Evolutionary conservation across 2,888 invertebrate species (phyloP), one percentile per base, ranked within the genome.

Genomic region (Hymenopus coronatus): DNA sequence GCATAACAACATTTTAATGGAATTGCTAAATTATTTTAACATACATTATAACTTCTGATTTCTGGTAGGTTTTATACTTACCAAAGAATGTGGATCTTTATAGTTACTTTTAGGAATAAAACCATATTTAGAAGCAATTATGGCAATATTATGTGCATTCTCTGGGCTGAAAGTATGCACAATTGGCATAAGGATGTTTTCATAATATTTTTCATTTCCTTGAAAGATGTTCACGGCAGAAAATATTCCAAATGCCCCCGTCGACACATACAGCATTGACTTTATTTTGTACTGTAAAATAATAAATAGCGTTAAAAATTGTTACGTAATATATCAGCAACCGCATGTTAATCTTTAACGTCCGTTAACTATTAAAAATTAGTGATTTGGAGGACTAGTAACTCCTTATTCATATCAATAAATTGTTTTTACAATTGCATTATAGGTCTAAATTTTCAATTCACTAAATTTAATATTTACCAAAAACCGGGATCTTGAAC

Each of bases 121-220:
- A 30, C 96, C 95, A 94, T 97, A 96, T 93, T 98, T 97, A 30
- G 97, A 95, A 12, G 96, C 95, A 90, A 94, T 93, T 1, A 99
- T 94, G 9, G 97, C 98, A 33, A 98, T 91, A 90, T 95, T 96
- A 92, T 99, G 99, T 1, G 98, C 96, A 87, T 94, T 94, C 94
- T 99, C 99, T 0, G 98, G 97, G 91, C 96, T 96, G 14, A 98
- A 91, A 20, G 94, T 92, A 90, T 96, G 96, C 40, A 96, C 94
- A 0, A 95, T 82, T 0, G 98, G 98, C 94, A 97, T 96, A 2
- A 97, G 92, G 89, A 96, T 92, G 90, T 96, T 94, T 88, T 95
- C 94, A 93, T 98, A 98, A 93, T 98, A 98, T 90, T 95, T 96
- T 92, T 96, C 96, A 92, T 98, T 96, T 91, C 96, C 96, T 91